phyloP scores from a whole-genome alignment of 92 coral and sea anemone species.

The Epizoanthus scotinus region DNA sequence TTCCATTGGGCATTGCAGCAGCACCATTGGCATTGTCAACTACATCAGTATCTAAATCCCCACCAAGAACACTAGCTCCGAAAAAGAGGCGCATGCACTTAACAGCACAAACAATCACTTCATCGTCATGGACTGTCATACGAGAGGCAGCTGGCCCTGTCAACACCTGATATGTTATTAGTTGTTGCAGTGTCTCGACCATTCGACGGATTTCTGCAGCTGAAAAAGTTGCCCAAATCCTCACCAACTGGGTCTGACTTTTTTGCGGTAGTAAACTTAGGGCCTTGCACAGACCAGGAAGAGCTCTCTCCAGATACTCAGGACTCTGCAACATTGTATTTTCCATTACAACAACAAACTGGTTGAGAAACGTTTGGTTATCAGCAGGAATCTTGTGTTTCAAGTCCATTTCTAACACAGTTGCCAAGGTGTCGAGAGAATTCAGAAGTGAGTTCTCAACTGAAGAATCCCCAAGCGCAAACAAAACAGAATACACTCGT shows the following conservation, averaged over 20 bases:
- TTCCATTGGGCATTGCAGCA: conserved; percentile 4
- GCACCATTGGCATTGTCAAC: conserved; percentile 38
- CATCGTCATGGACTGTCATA: conserved; percentile 83
- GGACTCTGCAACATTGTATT: conserved; percentile 94
- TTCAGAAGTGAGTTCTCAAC: conserved; percentile 90
- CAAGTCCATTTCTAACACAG: conserved; percentile 79
- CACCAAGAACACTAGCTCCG: conserved; percentile 80
- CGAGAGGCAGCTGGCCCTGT: conserved; percentile 77
- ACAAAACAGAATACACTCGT: conserved; percentile 69
- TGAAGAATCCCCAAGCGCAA: conserved; percentile 79
- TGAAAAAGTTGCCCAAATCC: conserved; percentile 74
- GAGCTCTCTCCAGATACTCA: conserved; percentile 87
- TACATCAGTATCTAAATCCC: conserved; percentile 48
- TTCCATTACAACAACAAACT: conserved; percentile 85
- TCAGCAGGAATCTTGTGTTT: conserved; percentile 55
- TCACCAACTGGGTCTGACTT: conserved; percentile 73
- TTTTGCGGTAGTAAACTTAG: conserved; percentile 70
- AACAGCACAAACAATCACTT: conserved; percentile 78
- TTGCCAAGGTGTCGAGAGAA: conserved; percentile 75
- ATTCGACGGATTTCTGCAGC: conserved; percentile 71
- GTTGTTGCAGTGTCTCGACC: conserved; percentile 90
- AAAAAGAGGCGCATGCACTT: conserved; percentile 83
- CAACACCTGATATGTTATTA: conserved; percentile 89
- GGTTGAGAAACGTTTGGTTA: conserved; percentile 75
- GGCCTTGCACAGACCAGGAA: conserved; percentile 89